Conservation (phyloP, 2,888 invertebrate species). For the Stratiomys singularior region DNA sequence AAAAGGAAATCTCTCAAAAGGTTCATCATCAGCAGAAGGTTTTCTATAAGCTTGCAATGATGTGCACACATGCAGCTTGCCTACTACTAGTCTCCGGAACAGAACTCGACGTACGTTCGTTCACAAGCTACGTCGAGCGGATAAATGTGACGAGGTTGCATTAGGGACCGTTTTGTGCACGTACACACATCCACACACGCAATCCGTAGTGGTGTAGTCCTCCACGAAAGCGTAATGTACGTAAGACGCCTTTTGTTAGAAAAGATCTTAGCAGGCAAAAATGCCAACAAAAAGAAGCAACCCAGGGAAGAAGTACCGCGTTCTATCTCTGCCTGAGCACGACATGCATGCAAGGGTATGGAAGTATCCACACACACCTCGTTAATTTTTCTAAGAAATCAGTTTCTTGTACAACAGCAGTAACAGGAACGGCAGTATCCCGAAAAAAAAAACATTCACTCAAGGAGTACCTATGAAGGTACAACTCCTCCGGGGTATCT, state of each 20-base stretch:
- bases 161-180: neutral
- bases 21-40: too few species aligned
- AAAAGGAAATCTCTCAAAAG: too few species aligned
- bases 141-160: neutral
- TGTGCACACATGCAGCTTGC: too few species aligned
- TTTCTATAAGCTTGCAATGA: too few species aligned
- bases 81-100: too few species aligned
- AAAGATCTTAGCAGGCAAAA: neutral
- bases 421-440: neutral
- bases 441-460: neutral
- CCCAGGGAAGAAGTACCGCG: neutral
- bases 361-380: neutral
- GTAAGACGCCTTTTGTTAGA: neutral
- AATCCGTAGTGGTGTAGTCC: too few species aligned
- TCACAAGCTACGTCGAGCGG: neutral
- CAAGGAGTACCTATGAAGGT: too few species aligned
- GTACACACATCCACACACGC: neutral
- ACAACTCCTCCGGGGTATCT: too few species aligned
- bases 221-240: too few species aligned
- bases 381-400: conserved; percentile 5
- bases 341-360: neutral
- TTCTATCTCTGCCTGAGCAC: neutral
- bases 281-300: neutral
- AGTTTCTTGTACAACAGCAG: neutral
- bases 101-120: too few species aligned